Conservation (phyloP, 2,888 invertebrate genomes). For the Apotomis betuletana region DNA sequence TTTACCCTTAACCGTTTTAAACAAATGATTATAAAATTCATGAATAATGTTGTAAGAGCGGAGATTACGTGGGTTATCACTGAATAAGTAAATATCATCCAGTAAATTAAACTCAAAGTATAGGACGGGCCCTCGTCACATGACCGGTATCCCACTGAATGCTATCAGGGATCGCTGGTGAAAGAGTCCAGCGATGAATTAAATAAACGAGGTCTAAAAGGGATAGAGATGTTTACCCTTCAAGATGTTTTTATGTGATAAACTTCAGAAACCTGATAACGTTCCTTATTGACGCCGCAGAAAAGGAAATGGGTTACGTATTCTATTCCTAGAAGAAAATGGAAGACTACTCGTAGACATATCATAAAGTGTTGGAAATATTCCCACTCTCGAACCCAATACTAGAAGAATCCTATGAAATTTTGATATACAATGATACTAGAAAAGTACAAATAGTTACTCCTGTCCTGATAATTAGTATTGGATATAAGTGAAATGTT, state of each 20-base stretch:
- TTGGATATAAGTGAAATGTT: background rate
- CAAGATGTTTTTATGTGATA: slow-evolving; percentile 42
- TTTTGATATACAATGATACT: too few species aligned
- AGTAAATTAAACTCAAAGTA: slow-evolving; percentile 81
- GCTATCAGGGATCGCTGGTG: slow-evolving; percentile 75
- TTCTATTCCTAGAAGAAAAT: slow-evolving; percentile 19
- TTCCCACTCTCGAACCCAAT: too few species aligned
- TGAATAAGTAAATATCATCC: slow-evolving; percentile 82
- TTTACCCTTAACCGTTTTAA: slow-evolving; percentile 5
- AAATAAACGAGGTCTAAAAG: slow-evolving; percentile 74
- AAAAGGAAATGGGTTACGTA: slow-evolving; percentile 18
- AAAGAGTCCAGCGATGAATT: slow-evolving; percentile 81
- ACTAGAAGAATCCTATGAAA: too few species aligned
- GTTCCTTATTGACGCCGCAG: slow-evolving; percentile 23
- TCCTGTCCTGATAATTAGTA: too few species aligned
- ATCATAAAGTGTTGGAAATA: too few species aligned
- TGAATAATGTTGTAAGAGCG: slow-evolving; percentile 63
- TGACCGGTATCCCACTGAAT: slow-evolving; percentile 78
- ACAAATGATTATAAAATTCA: slow-evolving; percentile 50
- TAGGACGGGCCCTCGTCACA: slow-evolving; percentile 72
- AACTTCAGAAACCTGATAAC: slow-evolving; percentile 32
- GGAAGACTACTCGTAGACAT: background rate
- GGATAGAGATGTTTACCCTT: slow-evolving; percentile 58
- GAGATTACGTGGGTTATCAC: slow-evolving; percentile 72
- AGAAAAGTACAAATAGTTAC: too few species aligned